A percentile compares a stretch with the other conserved stretches of the same genome.
Conservation (phyloP, 2,888 invertebrate species). For the Acronicta leporina region DNA sequence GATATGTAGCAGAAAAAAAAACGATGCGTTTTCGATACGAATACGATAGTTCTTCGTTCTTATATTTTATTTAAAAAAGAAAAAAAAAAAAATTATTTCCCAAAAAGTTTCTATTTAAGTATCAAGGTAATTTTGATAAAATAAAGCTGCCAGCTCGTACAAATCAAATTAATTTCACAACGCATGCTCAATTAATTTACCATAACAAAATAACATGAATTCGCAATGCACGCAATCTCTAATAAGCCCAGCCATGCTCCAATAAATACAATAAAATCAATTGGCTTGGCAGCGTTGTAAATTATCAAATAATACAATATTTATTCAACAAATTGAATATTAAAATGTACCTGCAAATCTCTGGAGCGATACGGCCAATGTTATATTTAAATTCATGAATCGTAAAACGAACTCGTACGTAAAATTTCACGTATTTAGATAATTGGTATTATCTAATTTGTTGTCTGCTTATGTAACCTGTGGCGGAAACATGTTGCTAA, state of each 20-base stretch:
- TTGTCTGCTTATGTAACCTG: too few species aligned
- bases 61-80: too few species aligned
- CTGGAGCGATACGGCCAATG: conserved; percentile 43
- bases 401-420: conserved; percentile 29
- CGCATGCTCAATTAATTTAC: neutral
- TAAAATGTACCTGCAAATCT: conserved; percentile 45
- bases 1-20: too few species aligned
- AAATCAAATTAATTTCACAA: neutral
- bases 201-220: conserved; percentile 5
- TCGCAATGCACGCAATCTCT: conserved; percentile 12
- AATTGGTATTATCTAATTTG: neutral
- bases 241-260: conserved; percentile 16
- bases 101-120: too few species aligned
- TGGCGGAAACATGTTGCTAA: too few species aligned
- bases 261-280: conserved; percentile 38
- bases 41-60: too few species aligned
- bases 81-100: too few species aligned
- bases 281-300: conserved; percentile 30
- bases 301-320: conserved; percentile 49
- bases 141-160: too few species aligned
- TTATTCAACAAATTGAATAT: conserved; percentile 54
- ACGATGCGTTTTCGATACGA: too few species aligned
- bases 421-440: conserved; percentile 27
- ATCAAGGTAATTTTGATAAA: too few species aligned
- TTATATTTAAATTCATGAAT: conserved; percentile 57